These are phyloP conservation scores for Trididemnum clinides DNA, from an alignment of 23 tunicate species.

Conservation along the genomic window DNA sequence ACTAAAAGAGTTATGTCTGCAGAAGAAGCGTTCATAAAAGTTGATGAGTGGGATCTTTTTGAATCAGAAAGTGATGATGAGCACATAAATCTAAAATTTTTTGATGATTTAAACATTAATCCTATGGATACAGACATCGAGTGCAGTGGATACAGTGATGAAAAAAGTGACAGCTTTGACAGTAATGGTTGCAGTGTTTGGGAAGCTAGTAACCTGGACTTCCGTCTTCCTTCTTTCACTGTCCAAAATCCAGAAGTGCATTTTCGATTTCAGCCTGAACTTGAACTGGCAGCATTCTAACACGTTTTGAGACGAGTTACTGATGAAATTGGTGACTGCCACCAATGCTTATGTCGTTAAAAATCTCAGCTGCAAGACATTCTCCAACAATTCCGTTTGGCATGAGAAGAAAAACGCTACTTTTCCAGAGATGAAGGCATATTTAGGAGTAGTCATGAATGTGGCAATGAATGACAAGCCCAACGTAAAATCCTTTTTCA, in stretches of 20 bases:
- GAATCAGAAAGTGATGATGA: constrained; percentile 9
- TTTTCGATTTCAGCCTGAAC: too few relatives aligned
- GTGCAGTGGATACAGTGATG: constrained; percentile 2
- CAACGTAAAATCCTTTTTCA: too few relatives aligned
- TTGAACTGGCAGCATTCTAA: not conserved
- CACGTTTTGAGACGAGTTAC: not conserved
- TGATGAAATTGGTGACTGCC: constrained; percentile 12
- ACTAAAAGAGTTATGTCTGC: not conserved
- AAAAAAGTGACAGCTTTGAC: constrained; percentile 9
- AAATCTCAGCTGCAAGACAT: not conserved
- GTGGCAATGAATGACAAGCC: too few relatives aligned
- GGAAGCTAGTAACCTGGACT: not conserved
- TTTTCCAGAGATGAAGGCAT: not conserved
- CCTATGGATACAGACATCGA: constrained; percentile 9
- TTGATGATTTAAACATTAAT: not conserved
- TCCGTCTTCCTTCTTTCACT: not conserved
- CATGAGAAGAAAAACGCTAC: not conserved
- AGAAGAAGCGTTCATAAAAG: not conserved
- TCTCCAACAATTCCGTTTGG: constrained; percentile 14
- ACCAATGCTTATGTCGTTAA: constrained; percentile 3
- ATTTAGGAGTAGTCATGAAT: constrained; percentile 3
- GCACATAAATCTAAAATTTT: not conserved
- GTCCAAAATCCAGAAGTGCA: too few relatives aligned
- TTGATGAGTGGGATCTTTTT: not conserved
- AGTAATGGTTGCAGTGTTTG: not conserved